phyloP scores from a whole-genome alignment of 2,797 vertebrate species.

The Cossypha heuglini region DNA sequence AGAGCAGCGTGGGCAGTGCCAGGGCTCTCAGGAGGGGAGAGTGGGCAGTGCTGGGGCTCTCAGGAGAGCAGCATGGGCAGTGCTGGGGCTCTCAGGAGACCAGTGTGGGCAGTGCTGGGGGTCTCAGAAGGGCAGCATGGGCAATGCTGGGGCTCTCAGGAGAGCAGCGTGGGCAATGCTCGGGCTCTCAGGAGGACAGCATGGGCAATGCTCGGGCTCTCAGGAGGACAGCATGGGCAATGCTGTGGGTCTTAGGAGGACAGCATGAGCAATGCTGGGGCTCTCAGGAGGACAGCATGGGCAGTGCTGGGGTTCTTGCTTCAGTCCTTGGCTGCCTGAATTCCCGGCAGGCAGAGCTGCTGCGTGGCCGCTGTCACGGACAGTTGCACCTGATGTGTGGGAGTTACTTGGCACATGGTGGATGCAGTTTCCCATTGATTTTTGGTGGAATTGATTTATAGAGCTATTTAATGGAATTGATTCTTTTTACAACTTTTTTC shows the following conservation, averaged over 20 bases:
- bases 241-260: too few relatives aligned
- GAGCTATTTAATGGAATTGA: constrained; percentile 64
- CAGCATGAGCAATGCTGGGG: too few relatives aligned
- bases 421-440: constrained; percentile 57
- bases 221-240: not conserved
- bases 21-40: not conserved
- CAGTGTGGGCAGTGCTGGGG: too few relatives aligned
- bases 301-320: not conserved
- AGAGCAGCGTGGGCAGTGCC: fast-evolving
- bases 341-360: not conserved
- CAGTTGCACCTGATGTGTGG: constrained; percentile 39
- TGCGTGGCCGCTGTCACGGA: not conserved
- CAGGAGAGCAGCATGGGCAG: not conserved
- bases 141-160: not conserved
- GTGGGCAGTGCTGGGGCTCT: not conserved
- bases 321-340: not conserved
- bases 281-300: not conserved
- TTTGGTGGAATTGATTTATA: constrained; percentile 67
- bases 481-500: constrained; percentile 63
- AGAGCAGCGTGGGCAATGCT: fast-evolving
- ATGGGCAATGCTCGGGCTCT: not conserved
- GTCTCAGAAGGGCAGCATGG: fast-evolving
- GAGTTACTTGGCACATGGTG: constrained; percentile 34
- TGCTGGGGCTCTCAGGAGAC: too few relatives aligned
- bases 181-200: not conserved